Conservation (phyloP, 2,797 vertebrate species). For the Kryptolebias ocellatus region DNA sequence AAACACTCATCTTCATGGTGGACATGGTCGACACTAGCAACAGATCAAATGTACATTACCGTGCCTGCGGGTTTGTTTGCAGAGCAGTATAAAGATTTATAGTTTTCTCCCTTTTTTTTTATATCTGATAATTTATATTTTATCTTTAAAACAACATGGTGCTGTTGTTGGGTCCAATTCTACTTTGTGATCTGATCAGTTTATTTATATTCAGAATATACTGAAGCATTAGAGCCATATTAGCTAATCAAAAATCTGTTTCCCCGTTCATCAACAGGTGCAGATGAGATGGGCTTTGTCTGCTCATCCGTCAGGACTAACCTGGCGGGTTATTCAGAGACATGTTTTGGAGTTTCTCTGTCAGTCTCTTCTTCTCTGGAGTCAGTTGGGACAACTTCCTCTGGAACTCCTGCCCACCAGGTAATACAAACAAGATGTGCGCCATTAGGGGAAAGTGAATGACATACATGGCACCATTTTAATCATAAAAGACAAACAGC, state of each 20-base stretch:
- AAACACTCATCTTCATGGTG: constrained; percentile 80
- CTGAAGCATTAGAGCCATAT: too few species aligned
- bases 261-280: too few species aligned
- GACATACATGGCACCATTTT: not conserved
- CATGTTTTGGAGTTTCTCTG: constrained; percentile 88
- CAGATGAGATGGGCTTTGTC: too few species aligned
- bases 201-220: too few species aligned
- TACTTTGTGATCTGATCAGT: too few species aligned
- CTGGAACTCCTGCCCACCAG: constrained; percentile 88
- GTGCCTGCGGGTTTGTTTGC: not conserved
- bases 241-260: too few species aligned
- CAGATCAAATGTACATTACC: constrained; percentile 22
- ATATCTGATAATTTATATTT: too few species aligned
- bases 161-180: too few species aligned
- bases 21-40: constrained; percentile 77
- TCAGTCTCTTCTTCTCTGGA: constrained; percentile 90
- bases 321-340: constrained; percentile 80
- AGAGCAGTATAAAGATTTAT: not conserved
- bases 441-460: constrained; percentile 15
- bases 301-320: constrained; percentile 69
- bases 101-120: too few species aligned
- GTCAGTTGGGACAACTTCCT: constrained; percentile 87
- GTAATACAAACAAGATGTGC: constrained; percentile 26
- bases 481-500: not conserved
- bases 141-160: too few species aligned